Base-by-base conservation (phyloP, 2,888 invertebrate species). In the Branchellion lobata region DNA sequence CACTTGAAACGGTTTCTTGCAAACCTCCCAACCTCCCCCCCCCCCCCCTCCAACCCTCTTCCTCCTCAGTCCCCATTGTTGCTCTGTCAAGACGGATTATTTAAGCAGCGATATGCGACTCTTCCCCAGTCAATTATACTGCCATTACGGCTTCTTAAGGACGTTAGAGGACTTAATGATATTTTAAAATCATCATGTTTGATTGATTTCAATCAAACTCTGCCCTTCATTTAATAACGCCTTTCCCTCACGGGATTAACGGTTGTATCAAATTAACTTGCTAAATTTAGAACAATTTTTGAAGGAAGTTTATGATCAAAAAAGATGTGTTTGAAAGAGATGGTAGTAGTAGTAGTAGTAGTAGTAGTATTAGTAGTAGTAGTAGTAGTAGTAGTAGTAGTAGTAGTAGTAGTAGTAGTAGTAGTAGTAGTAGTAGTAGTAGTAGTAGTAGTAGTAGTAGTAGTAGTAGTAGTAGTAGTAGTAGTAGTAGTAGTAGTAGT, bases 371-470 rank as follows among this genome's bases (percentile, higher is more conserved):
- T 78, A 78, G 78, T 78, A 78, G 78, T 78, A 78, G 78, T 78
- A 78, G 78, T 78, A 78, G 78, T 78, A 78, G 78, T 78, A 78
- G 78, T 78, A 78, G 78, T 78, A 78, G 78, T 78, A 78, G 78
- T 78, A 78, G 78, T 78, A 78, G 78, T 78, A 78, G 78, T 78
- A 78, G 78, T 78, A 78, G 78, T 78, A 78, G 78, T 76, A 78
- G 78, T 78, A 78, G 78, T 78, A 78, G 78, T 78, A 78, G 78
- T 78, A 78, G 78, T 78, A 78, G 78, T 76, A 76, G 69, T 71
- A 73, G 71, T 76, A 76, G 76, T 76, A 76, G 76, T 76, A 76
- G 76, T 76, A 76, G 76, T 76, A 76, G 76, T 76, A 76, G 76
- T 76, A 76, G 76, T 76, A 76, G 76, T 76, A 76, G 76, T 76